phyloP scores from a whole-genome alignment of 37 sponge, comb jelly and placozoan genomes.

The Haliclona indistincta region DNA sequence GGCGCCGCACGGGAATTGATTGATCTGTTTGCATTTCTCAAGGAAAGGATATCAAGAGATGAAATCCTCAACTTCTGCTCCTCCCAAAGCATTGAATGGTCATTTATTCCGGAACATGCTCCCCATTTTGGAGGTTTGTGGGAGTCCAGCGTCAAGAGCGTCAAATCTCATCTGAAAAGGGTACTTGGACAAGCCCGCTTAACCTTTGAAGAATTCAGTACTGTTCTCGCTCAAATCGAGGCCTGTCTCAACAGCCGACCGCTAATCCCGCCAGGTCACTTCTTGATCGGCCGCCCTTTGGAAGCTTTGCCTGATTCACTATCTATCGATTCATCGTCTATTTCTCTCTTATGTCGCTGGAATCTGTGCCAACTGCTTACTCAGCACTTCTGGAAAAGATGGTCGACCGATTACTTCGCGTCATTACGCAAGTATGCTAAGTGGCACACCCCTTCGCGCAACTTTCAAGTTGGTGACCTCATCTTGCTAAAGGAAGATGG shows the following conservation, averaged over 20 bases:
- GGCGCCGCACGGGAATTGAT: constrained; percentile 28
- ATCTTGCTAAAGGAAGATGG: not conserved
- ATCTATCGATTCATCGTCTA: not conserved
- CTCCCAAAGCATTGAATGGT: constrained; percentile 24
- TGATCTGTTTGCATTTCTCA: constrained; percentile 21
- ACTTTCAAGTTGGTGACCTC: constrained; percentile 9
- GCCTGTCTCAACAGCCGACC: too few relatives aligned
- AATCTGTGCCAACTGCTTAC: constrained; percentile 8
- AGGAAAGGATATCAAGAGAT: constrained; percentile 7
- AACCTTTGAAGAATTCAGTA: too few relatives aligned
- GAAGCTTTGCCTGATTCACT: constrained; percentile 12
- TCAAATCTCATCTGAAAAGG: constrained; percentile 2
- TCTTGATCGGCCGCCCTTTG: constrained; percentile 28
- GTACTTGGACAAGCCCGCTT: too few relatives aligned
- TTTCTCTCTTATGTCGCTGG: constrained; percentile 21
- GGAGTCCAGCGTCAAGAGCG: constrained; percentile 30
- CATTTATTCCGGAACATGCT: constrained; percentile 34
- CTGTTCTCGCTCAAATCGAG: too few relatives aligned
- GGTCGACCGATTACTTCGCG: constrained; percentile 16
- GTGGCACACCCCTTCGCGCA: constrained; percentile 15
- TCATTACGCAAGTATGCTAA: not conserved
- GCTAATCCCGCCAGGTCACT: too few relatives aligned
- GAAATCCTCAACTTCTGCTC: constrained; percentile 30
- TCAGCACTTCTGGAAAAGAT: constrained; percentile 28
- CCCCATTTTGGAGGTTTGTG: constrained; percentile 43